phyloP scores from a whole-genome alignment of 2,888 invertebrate species.

The Willowsia nigromaculata region DNA sequence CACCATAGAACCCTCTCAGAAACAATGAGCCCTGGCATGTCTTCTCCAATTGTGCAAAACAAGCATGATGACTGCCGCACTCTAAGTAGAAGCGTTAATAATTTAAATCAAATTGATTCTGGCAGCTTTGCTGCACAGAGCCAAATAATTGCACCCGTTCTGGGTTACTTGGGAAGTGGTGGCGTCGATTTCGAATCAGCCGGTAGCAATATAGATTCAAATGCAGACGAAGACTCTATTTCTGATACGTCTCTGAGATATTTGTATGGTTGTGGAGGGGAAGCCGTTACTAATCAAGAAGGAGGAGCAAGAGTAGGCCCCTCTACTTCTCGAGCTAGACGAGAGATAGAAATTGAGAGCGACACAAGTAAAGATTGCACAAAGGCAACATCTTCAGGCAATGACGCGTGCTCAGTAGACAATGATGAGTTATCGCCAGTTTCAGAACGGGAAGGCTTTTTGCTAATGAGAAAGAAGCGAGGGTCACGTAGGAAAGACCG shows the following conservation, averaged over 20 bases:
- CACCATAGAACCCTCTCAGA: slow-evolving; percentile 48
- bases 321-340: not conserved
- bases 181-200: slow-evolving; percentile 49
- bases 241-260: slow-evolving; percentile 50
- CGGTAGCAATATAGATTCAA: slow-evolving; percentile 56
- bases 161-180: slow-evolving; percentile 25
- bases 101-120: slow-evolving; percentile 6
- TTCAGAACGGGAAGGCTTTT: slow-evolving; percentile 67
- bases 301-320: not conserved
- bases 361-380: slow-evolving; percentile 68
- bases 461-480: slow-evolving; percentile 67
- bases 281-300: not conserved
- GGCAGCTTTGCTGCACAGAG: not conserved
- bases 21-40: slow-evolving; percentile 39
- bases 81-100: slow-evolving; percentile 57
- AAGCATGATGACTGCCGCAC: not conserved
- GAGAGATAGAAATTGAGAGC: slow-evolving; percentile 49
- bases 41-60: slow-evolving; percentile 8
- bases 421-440: slow-evolving; percentile 69
- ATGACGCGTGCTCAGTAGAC: slow-evolving; percentile 59
- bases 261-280: slow-evolving; percentile 18
- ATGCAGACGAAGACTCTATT: slow-evolving; percentile 65
- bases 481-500: slow-evolving; percentile 77
- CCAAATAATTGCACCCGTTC: not conserved
- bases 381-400: slow-evolving; percentile 52